A percentile compares a stretch with the other conserved stretches of the same genome.
phyloP scores from a whole-genome alignment of 2,113 vertebrate species.

The Bubalus kerabau region DNA sequence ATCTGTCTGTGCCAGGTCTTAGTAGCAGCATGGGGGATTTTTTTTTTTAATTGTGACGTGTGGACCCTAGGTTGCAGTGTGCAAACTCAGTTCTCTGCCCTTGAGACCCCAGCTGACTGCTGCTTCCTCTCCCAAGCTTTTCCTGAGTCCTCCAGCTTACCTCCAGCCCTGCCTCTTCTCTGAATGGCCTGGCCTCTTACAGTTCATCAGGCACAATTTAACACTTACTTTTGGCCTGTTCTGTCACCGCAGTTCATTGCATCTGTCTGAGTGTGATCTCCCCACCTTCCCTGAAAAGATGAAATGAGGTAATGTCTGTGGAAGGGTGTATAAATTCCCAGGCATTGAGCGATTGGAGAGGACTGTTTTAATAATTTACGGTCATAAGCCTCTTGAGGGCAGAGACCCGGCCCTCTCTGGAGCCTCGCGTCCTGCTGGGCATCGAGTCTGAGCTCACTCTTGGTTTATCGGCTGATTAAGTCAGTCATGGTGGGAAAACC shows the following conservation, averaged over 20 bases:
- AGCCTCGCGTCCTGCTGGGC: not conserved
- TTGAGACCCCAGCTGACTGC: not conserved
- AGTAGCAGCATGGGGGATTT: not conserved
- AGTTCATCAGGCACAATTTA: not conserved
- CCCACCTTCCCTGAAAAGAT: conserved; percentile 38
- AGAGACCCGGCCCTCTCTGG: not conserved
- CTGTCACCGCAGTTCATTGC: not conserved
- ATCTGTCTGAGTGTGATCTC: conserved; percentile 8
- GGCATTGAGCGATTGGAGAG: not conserved
- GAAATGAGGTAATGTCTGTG: conserved; percentile 68
- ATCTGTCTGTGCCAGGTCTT: not conserved
- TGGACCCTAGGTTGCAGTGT: not conserved
- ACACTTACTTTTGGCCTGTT: not conserved
- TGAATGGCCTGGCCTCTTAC: not conserved
- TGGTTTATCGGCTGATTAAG: not conserved
- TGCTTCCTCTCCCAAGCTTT: not conserved
- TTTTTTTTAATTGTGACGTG: not conserved
- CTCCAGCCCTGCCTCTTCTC: not conserved
- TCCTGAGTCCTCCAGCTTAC: not conserved
- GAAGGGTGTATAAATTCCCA: conserved; percentile 48
- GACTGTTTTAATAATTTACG: conserved; percentile 39
- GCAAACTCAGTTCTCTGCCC: not conserved
- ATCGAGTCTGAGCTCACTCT: not conserved
- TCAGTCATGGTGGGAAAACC: not conserved
- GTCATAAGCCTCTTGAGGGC: conserved; percentile 52